Conservation (phyloP, 2,797 vertebrate genomes). For the Ambastaia sidthimunki region DNA sequence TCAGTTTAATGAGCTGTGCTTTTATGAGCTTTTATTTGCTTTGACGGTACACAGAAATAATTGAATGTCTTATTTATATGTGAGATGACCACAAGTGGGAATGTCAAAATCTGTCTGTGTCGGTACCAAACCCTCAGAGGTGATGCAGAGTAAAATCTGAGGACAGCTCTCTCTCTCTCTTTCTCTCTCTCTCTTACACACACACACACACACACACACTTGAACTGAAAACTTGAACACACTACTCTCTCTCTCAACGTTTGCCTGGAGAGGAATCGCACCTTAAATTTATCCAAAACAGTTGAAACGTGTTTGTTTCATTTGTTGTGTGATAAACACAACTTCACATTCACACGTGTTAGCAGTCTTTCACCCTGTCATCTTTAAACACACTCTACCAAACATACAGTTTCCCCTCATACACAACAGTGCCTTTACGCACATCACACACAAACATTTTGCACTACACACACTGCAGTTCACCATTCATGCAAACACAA, state of each 20-base stretch:
- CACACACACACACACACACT: too few species aligned
- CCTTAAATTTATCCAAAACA: neutral
- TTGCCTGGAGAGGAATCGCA: neutral
- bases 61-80: slow-evolving; percentile 49
- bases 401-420: slow-evolving; percentile 5
- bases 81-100: slow-evolving; percentile 10
- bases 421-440: slow-evolving; percentile 25
- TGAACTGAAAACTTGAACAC: too few species aligned
- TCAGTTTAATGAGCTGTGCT: slow-evolving; percentile 49
- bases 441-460: neutral
- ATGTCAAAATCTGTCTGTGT: slow-evolving; percentile 21
- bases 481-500: too few species aligned
- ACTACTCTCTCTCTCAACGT: too few species aligned
- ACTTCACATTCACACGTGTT: slow-evolving; percentile 31
- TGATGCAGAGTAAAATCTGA: too few species aligned
- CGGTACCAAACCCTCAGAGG: too few species aligned
- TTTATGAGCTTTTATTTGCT: slow-evolving; percentile 4
- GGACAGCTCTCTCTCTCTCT: neutral
- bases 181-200: neutral
- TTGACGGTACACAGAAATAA: slow-evolving; percentile 41
- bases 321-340: slow-evolving; percentile 36
- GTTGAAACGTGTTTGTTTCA: slow-evolving; percentile 12
- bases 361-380: slow-evolving; percentile 22
- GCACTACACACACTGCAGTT: too few species aligned
- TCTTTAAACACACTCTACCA: slow-evolving; percentile 20